Evolutionary conservation across 2,113 vertebrate species (phyloP).

Genomic region (Elanus axillaris): DNA sequence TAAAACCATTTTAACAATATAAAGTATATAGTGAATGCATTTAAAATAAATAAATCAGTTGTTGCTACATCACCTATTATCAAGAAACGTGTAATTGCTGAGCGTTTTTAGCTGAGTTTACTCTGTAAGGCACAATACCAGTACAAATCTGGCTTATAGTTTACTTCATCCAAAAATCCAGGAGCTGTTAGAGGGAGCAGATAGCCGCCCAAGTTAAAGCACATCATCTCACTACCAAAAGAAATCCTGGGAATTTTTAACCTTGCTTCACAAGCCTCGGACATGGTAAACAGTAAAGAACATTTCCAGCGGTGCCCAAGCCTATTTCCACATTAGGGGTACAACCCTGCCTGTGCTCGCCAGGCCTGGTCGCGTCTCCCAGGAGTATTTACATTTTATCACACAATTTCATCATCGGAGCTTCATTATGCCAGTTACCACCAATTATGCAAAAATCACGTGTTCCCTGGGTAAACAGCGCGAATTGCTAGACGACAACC

Average conservation of each 20-base stretch:
- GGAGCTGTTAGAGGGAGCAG: not conserved
- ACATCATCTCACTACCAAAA: not conserved
- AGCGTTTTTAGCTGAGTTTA: not conserved
- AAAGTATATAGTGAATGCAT: not conserved
- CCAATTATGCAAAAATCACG: not conserved
- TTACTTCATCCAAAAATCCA: not conserved
- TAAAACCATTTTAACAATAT: not conserved
- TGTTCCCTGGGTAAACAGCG: not conserved
- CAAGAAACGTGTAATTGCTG: not conserved
- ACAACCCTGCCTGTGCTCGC: not conserved
- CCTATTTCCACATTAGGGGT: not conserved
- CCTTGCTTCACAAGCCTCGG: not conserved
- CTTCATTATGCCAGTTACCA: not conserved
- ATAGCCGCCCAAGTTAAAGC: not conserved
- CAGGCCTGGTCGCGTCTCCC: not conserved
- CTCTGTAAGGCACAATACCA: constrained; percentile 35
- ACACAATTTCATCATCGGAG: not conserved
- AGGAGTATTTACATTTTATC: not conserved
- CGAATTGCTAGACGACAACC: not conserved
- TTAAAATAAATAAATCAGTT: constrained; percentile 38
- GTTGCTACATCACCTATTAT: not conserved
- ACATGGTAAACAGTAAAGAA: not conserved
- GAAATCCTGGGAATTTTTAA: not conserved
- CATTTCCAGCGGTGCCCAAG: not conserved
- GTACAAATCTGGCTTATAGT: not conserved